Evolutionary conservation across 2,888 invertebrate genomes (phyloP).

Genomic region (Empis stercorea): DNA sequence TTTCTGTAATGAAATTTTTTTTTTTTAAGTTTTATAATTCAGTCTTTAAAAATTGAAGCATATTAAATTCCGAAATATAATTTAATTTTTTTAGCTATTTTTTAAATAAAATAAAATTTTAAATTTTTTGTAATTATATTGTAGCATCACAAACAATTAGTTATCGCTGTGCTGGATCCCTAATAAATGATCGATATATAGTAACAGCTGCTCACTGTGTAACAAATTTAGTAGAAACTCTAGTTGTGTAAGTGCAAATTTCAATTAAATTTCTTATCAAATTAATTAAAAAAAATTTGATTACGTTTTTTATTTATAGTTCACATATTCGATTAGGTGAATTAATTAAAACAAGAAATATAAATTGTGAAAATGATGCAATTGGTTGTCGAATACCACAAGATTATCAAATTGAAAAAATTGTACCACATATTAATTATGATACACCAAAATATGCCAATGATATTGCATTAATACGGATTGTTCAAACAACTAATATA

Average conservation of each 20-base stretch:
- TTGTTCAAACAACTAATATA: conserved; percentile 32
- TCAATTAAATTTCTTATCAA: neutral
- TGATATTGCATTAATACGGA: conserved; percentile 45
- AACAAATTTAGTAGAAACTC: conserved; percentile 36
- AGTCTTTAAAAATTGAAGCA: too few species aligned
- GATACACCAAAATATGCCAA: conserved; percentile 38
- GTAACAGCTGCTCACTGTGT: conserved; percentile 50
- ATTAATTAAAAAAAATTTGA: too few species aligned
- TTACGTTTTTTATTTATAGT: conserved; percentile 28
- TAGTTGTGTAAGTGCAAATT: conserved; percentile 32
- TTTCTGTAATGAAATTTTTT: too few species aligned
- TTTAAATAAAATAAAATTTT: too few species aligned
- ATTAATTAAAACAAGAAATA: conserved; percentile 37
- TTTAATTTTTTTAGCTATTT: too few species aligned
- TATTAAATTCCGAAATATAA: too few species aligned
- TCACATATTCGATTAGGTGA: conserved; percentile 51
- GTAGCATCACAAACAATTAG: conserved; percentile 22
- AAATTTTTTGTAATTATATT: too few species aligned
- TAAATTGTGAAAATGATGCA: conserved; percentile 33
- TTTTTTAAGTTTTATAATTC: too few species aligned
- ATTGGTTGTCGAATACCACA: conserved; percentile 38
- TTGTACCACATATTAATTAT: conserved; percentile 42
- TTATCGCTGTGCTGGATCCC: conserved; percentile 38
- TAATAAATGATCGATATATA: conserved; percentile 42
- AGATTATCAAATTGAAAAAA: conserved; percentile 39